Base-by-base conservation (phyloP, 2,888 invertebrate species). In the Mongoloraphidia duomilia region DNA sequence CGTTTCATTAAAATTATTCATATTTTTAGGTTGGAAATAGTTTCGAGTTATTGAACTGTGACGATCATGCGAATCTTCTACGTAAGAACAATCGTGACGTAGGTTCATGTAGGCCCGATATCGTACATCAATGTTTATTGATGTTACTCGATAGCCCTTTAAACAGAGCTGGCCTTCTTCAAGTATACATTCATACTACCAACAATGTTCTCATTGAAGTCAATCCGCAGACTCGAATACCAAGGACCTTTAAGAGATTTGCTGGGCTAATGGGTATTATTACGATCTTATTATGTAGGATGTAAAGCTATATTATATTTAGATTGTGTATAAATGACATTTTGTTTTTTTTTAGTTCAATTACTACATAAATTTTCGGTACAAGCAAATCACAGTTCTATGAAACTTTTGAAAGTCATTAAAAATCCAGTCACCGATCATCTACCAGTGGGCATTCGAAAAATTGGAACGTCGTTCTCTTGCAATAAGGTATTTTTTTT, bases 101-200 rank as follows among this genome's bases (percentile, higher is more conserved):
- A 1, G 86, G 90, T 0, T 78, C 85, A 2, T 93, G 91, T 61
- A 75, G 98, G 34, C 98, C 98, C 0, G 98, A 99, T 62, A 98
- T 99, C 52, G 81, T 91, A 1, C 97, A 99, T 67, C 97, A 97
- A 67, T 97, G 96, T 64, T 73, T 99, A 12, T 72, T 98, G 1
- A 98, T 97, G 95, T 73, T 98, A 44, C 82, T 97, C 73, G 97
- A 99, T 65, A 95, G 95, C 52, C 98, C 98, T 0, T 69, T 98
- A 40, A 98, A 98, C 66, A 76, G 97, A 59, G 94, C 96, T 41
- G 96, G 94, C 0, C 72, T 94, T 13, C 70, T 98, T n/a, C 96
- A 97, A 77, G 92, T 96, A 2, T 94, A 92, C 61, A 75, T 94
- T 49, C 89, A 86, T 60, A 94, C 94, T 6, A 86, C 84, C 60